Conservation (phyloP, 2,888 invertebrate genomes). For the Megalurothrips usitatus region DNA sequence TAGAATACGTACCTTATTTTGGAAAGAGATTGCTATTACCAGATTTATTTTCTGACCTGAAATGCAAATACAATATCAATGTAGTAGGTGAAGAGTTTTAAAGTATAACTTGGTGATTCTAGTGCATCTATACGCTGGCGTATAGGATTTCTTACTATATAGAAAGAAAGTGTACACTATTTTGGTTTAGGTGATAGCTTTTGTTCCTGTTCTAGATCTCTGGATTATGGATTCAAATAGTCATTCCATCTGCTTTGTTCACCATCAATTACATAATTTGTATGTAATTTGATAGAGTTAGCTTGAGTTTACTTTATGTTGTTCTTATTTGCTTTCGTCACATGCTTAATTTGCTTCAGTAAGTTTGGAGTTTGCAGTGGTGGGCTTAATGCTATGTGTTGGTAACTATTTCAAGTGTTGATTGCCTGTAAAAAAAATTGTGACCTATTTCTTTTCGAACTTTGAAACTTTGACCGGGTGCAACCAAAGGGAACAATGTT, state of each 20-base stretch:
- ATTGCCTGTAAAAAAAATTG: too few species aligned
- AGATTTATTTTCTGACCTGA: slow-evolving; percentile 28
- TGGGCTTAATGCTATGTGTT: too few species aligned
- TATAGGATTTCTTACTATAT: slow-evolving; percentile 30
- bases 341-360: too few species aligned
- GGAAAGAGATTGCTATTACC: slow-evolving; percentile 29
- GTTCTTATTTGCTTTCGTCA: not conserved
- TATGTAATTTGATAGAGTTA: not conserved
- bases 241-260: slow-evolving; percentile 36
- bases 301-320: not conserved
- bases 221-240: slow-evolving; percentile 17
- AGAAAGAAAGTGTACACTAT: not conserved
- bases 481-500: too few species aligned
- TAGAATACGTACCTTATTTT: slow-evolving; percentile 15
- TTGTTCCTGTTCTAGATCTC: slow-evolving; percentile 22
- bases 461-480: too few species aligned
- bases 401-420: too few species aligned
- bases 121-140: slow-evolving; percentile 15
- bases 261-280: slow-evolving; percentile 30
- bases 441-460: too few species aligned
- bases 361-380: too few species aligned
- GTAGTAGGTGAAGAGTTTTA: not conserved
- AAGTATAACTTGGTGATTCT: too few species aligned
- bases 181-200: not conserved
- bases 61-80: slow-evolving; percentile 32